Evolutionary conservation across 2,113 vertebrate species (phyloP).

Genomic region (Sphyrna mokarran): DNA sequence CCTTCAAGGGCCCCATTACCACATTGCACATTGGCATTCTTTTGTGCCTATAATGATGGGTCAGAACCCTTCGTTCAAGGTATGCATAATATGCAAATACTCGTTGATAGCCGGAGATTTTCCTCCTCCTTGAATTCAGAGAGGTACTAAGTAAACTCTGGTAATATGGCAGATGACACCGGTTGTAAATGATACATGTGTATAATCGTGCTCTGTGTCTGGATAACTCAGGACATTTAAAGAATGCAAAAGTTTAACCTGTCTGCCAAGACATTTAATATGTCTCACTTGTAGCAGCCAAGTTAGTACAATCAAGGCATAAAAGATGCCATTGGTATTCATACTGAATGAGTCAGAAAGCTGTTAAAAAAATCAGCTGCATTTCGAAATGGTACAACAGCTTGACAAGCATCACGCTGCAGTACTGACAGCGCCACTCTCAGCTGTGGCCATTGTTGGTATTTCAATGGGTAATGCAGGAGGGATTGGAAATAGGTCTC

Average conservation of each 20-base stretch:
- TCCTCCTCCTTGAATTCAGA: background rate
- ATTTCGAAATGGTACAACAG: background rate
- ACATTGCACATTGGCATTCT: background rate
- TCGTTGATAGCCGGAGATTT: background rate
- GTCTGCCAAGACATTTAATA: background rate
- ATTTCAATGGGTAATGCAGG: too few relatives aligned
- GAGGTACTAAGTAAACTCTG: background rate
- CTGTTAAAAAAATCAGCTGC: background rate
- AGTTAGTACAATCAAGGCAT: background rate
- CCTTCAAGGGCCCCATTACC: too few relatives aligned
- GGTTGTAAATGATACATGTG: background rate
- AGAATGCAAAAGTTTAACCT: background rate
- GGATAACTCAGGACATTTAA: background rate
- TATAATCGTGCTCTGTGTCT: background rate
- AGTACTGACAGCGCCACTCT: too few relatives aligned
- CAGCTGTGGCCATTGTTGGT: too few relatives aligned
- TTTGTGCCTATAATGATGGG: background rate
- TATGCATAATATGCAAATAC: background rate
- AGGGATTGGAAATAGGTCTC: too few relatives aligned
- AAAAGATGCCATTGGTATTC: background rate
- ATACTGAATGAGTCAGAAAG: background rate
- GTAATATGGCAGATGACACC: background rate
- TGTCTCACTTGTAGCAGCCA: background rate
- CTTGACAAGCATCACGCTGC: background rate
- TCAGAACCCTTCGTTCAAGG: background rate